Evolutionary conservation across 1,140 invertebrate genomes (phyloP).

Genomic region (Drosophila bocqueti): DNA sequence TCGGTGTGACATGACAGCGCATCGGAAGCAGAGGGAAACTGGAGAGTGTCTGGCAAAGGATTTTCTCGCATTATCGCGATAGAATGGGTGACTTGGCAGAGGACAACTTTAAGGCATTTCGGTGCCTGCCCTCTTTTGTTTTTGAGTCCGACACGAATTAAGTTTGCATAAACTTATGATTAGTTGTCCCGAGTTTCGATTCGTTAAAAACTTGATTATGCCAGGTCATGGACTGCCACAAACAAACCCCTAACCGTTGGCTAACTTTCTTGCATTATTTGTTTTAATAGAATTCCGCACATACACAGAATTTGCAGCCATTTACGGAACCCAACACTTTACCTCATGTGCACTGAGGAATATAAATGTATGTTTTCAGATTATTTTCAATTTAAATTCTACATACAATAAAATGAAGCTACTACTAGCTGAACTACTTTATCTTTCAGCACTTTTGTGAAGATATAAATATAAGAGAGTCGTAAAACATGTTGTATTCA

Average conservation of each 20-base stretch:
- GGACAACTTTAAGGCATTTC: slow-evolving; percentile 9
- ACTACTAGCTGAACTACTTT: no score
- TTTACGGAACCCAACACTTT: slow-evolving; percentile 21
- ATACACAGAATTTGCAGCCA: slow-evolving; percentile 45
- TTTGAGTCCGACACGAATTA: slow-evolving; percentile 15
- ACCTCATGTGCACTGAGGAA: not conserved
- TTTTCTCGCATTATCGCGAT: slow-evolving; percentile 42
- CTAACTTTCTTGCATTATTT: slow-evolving; percentile 67
- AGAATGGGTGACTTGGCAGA: not conserved
- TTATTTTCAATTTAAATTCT: not conserved
- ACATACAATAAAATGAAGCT: no score
- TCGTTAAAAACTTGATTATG: slow-evolving; percentile 49
- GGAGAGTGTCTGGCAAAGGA: slow-evolving; percentile 37
- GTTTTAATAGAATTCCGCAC: slow-evolving; percentile 60
- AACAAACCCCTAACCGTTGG: slow-evolving; percentile 51
- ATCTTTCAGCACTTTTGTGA: not conserved
- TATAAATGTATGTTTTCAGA: not conserved
- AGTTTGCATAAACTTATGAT: slow-evolving; percentile 45
- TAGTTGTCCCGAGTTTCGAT: slow-evolving; percentile 25
- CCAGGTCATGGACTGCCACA: slow-evolving; percentile 34
- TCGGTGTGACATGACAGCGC: slow-evolving; percentile 48
- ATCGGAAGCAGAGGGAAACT: slow-evolving; percentile 15
- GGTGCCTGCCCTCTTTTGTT: not conserved
- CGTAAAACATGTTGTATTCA: no score
- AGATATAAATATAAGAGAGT: not conserved